Evolutionary conservation across 2,888 invertebrate species (phyloP).

Genomic region (Eurytoma californica): DNA sequence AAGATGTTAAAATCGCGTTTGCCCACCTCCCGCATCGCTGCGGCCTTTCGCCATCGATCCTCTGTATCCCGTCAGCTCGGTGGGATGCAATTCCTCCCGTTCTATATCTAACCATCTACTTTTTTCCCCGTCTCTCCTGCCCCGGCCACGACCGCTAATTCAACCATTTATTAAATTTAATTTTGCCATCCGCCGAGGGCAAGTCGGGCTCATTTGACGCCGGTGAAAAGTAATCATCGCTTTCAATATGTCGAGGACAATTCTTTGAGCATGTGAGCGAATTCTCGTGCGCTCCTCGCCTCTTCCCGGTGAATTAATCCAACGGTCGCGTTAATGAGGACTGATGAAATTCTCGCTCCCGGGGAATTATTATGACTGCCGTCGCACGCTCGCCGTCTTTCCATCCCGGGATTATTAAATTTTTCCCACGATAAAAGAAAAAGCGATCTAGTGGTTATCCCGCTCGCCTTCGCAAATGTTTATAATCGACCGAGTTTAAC

Average conservation of each 20-base stretch:
- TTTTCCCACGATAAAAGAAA: constrained; percentile 21
- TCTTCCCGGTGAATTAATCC: constrained; percentile 31
- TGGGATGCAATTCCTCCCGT: constrained; percentile 3
- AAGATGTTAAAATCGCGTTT: too few relatives aligned
- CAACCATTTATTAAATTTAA: constrained; percentile 41
- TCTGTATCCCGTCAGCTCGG: background rate
- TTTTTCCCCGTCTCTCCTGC: too few relatives aligned
- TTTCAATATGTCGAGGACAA: constrained; percentile 40
- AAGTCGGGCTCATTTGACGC: constrained; percentile 2
- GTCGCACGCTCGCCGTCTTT: background rate
- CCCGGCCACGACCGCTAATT: constrained; percentile 16
- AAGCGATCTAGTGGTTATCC: background rate
- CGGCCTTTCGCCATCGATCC: constrained; percentile 14
- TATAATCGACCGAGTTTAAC: too few relatives aligned
- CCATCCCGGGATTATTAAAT: constrained; percentile 26
- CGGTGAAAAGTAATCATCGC: constrained; percentile 34
- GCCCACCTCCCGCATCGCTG: too few relatives aligned
- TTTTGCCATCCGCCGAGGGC: background rate
- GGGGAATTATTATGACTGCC: constrained; percentile 44
- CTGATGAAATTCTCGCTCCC: constrained; percentile 48
- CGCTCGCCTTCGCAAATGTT: too few relatives aligned
- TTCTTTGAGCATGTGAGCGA: constrained; percentile 28
- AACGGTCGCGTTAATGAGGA: constrained; percentile 49
- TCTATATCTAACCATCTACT: too few relatives aligned
- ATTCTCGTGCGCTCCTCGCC: constrained; percentile 8